Base-by-base conservation (phyloP, 1,140 invertebrate species). In the Bombus vancouverensis region DNA sequence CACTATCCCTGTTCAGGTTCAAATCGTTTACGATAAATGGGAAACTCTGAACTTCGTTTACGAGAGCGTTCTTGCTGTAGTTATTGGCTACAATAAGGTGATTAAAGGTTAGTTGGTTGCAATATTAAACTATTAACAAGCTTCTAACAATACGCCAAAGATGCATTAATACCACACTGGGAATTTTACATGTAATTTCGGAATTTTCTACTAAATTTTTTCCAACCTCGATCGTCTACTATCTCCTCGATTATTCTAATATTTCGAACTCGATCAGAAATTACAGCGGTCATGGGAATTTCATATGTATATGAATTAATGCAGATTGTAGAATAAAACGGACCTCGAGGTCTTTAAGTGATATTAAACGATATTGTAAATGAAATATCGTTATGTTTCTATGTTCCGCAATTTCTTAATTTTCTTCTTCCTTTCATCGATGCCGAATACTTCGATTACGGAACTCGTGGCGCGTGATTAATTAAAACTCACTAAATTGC, bases 31-130 rank as follows among this genome's bases (percentile, higher is more conserved):
- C 89, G 94, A 96, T 82, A 97, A 96, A 81, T 96, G 96, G 72
- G 96, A 96, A 15, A 96, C 95, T 18, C 92, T 98, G 1, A 95
- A 96, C 39, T 97, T 97, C 83, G 95, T 97, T 0, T 97, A 97
- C 82, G 97, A 98, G 91, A 97, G 97, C 87, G 97, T 98, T 0
- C 91, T 98, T 22, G 95, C 96, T 3, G 96, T 98, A 3, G 97
- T 97, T 2, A 95, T 97, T 39, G 97, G 97, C 66, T 98, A 98
- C 93, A 98, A 99, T 94, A 97, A 96, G 91, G 98, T 98, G 57
- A 92, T 98, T 15, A 66, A 92, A 88, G 92, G 95, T 95, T 57
- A 22, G 65, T 39, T 53, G 3, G 0, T 53, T 22, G 47, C 18
- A 8, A 62, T 25, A 59, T 13, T 13, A 62, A 13, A n/a, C 10